phyloP scores from a whole-genome alignment of 2,888 invertebrate genomes.

The Sepiola atlantica region DNA sequence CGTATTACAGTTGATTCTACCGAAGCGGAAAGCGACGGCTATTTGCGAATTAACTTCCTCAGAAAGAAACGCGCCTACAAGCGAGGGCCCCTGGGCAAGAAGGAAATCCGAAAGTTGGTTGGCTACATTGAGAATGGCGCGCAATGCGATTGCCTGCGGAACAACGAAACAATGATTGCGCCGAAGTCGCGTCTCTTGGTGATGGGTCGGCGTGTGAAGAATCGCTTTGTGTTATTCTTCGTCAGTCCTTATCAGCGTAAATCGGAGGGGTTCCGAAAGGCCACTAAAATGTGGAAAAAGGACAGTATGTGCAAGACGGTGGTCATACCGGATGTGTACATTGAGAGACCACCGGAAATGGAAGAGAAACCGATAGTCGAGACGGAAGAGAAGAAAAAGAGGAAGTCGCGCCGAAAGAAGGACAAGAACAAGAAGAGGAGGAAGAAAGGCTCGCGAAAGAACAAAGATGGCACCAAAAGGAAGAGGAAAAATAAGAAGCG shows the following conservation, averaged over 20 bases:
- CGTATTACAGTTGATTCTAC: constrained; percentile 50
- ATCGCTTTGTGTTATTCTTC: constrained; percentile 54
- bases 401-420: background rate
- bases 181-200: constrained; percentile 52
- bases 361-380: background rate
- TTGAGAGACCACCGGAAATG: background rate
- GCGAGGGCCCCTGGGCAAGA: constrained; percentile 51
- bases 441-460: constrained; percentile 41
- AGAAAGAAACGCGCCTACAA: constrained; percentile 57
- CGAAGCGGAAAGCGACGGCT: constrained; percentile 50
- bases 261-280: constrained; percentile 55
- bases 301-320: constrained; percentile 54
- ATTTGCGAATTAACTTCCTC: constrained; percentile 53
- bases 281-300: constrained; percentile 57
- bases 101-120: constrained; percentile 51
- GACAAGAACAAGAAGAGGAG: constrained; percentile 37
- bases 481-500: background rate
- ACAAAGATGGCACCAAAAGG: constrained; percentile 1
- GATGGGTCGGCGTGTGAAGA: constrained; percentile 56
- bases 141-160: constrained; percentile 54
- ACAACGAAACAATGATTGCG: constrained; percentile 50
- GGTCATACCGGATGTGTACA: constrained; percentile 36
- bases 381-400: background rate
- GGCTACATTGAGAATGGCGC: constrained; percentile 54
- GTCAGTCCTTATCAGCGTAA: constrained; percentile 54